phyloP scores from a whole-genome alignment of 2,113 vertebrate species.

The Semicossyphus pulcher region DNA sequence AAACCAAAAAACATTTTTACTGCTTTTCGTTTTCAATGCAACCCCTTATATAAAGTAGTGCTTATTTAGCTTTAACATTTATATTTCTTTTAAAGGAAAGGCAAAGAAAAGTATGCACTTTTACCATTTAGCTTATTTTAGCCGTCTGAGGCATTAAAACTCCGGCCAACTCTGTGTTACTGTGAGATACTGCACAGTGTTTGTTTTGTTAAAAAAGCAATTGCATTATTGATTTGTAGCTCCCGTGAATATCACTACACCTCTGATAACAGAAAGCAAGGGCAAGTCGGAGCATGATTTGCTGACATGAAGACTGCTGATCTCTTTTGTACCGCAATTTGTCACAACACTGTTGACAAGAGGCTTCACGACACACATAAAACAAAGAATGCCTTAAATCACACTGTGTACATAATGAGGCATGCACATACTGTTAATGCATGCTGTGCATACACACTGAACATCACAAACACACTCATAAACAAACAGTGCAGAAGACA shows the following conservation, averaged over 20 bases:
- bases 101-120: background rate
- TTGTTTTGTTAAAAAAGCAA: slow-evolving; percentile 40
- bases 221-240: slow-evolving; percentile 60
- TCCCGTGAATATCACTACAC: slow-evolving; percentile 40
- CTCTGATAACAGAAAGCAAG: slow-evolving; percentile 35
- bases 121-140: background rate
- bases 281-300: slow-evolving; percentile 28
- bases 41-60: background rate
- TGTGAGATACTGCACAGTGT: background rate
- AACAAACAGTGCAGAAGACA: slow-evolving; percentile 1
- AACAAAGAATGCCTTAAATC: slow-evolving; percentile 38
- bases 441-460: slow-evolving; percentile 18
- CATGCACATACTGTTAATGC: slow-evolving; percentile 34
- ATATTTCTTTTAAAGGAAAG: background rate
- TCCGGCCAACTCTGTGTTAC: background rate
- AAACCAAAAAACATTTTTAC: background rate
- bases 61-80: background rate
- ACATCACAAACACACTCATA: background rate
- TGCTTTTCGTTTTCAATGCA: background rate
- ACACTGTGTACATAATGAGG: slow-evolving; percentile 55
- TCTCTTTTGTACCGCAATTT: slow-evolving; percentile 74
- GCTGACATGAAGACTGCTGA: slow-evolving; percentile 65
- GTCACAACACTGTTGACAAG: slow-evolving; percentile 72
- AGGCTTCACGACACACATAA: slow-evolving; percentile 39
- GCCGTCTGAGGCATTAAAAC: background rate